Evolutionary conservation across 2,888 invertebrate genomes (phyloP).

Genomic region (Dendrolimus pini): DNA sequence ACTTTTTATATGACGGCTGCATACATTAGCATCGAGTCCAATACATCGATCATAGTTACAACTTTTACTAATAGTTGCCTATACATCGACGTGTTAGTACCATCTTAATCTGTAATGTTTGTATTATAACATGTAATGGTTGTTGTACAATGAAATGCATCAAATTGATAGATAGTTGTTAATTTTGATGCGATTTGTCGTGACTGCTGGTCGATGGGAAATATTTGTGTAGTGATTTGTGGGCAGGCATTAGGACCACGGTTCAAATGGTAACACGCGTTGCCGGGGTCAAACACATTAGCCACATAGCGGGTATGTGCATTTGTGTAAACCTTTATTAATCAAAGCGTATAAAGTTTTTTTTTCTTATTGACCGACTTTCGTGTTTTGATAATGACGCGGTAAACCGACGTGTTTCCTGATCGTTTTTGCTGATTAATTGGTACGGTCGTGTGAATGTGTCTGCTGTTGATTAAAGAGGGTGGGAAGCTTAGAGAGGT

Average conservation of each 20-base stretch:
- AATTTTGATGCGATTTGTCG: slow-evolving; percentile 69
- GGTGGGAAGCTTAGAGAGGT: neutral
- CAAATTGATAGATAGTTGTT: slow-evolving; percentile 54
- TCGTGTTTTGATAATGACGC: slow-evolving; percentile 7
- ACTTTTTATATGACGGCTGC: slow-evolving; percentile 55
- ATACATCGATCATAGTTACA: slow-evolving; percentile 30
- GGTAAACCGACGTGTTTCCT: neutral
- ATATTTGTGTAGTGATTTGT: slow-evolving; percentile 64
- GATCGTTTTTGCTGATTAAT: neutral
- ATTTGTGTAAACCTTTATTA: slow-evolving; percentile 56
- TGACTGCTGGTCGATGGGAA: slow-evolving; percentile 65
- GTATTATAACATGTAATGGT: slow-evolving; percentile 43
- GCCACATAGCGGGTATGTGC: slow-evolving; percentile 66
- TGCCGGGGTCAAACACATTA: slow-evolving; percentile 70
- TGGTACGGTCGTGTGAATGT: neutral
- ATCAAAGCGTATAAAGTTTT: slow-evolving; percentile 39
- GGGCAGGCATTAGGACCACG: slow-evolving; percentile 61
- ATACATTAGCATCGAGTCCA: slow-evolving; percentile 55
- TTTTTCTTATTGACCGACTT: slow-evolving; percentile 29
- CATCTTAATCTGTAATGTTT: slow-evolving; percentile 15
- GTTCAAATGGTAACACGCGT: slow-evolving; percentile 66
- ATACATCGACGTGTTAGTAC: slow-evolving; percentile 23
- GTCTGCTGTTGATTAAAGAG: neutral
- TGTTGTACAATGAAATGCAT: slow-evolving; percentile 24
- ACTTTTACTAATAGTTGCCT: slow-evolving; percentile 20